A percentile compares a stretch with the other conserved stretches of the same genome.
These are phyloP conservation scores for Delichon dasypus DNA, from an alignment of 2,797 vertebrate species.

Conservation along the genomic window DNA sequence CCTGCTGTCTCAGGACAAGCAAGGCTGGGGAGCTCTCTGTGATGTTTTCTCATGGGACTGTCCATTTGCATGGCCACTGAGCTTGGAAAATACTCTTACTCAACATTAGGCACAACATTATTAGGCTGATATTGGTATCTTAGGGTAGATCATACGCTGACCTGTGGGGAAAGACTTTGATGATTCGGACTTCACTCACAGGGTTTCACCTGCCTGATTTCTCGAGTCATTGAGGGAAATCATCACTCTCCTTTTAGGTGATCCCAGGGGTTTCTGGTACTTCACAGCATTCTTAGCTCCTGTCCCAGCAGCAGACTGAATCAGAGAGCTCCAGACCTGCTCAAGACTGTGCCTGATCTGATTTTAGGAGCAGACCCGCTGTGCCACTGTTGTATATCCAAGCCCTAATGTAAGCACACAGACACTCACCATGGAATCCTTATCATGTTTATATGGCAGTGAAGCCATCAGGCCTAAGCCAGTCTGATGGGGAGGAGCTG, in stretches of 20 bases:
- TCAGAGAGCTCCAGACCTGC: not conserved
- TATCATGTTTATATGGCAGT: not conserved
- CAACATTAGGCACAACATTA: accelerated
- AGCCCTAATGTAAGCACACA: not conserved
- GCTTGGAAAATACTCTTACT: not conserved
- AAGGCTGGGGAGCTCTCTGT: not conserved
- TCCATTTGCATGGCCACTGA: accelerated
- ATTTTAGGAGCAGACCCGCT: not conserved
- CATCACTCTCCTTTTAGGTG: not conserved
- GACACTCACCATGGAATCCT: not conserved
- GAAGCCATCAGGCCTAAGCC: not conserved
- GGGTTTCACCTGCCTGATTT: not conserved
- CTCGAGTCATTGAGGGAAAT: not conserved
- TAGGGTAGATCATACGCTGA: not conserved
- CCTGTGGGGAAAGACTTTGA: not conserved
- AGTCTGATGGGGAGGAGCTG: not conserved
- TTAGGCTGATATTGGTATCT: not conserved
- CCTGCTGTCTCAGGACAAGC: not conserved
- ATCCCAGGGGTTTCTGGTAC: not conserved
- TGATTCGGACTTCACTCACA: not conserved
- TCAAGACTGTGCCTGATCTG: not conserved
- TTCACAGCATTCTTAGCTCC: not conserved
- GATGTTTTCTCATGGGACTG: not conserved
- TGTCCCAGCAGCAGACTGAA: not conserved
- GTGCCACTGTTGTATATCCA: not conserved